Conservation (phyloP, 2,113 vertebrate genomes). For the Saccopteryx leptura region DNA sequence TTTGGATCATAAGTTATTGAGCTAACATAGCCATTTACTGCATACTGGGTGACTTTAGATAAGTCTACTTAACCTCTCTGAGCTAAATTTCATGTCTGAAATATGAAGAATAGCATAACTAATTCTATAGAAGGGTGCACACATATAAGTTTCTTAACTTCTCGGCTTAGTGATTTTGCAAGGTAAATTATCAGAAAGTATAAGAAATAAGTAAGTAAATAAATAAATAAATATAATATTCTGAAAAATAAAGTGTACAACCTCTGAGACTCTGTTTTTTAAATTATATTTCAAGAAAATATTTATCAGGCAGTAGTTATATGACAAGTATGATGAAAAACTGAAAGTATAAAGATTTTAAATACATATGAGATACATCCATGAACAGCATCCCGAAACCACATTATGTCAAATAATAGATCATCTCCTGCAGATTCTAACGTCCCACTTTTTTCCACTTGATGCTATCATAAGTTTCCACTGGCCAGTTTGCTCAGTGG, state of each 20-base stretch:
- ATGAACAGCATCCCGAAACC: neutral
- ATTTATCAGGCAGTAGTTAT: neutral
- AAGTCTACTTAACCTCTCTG: neutral
- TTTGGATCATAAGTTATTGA: neutral
- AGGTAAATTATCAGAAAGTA: neutral
- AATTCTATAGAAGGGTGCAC: neutral
- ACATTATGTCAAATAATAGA: neutral
- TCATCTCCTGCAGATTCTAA: neutral
- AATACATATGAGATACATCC: neutral
- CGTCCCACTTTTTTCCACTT: neutral
- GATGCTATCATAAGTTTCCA: neutral
- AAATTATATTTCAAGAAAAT: neutral
- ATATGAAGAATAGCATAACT: neutral
- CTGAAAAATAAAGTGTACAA: neutral
- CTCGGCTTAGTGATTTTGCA: neutral
- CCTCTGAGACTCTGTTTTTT: neutral
- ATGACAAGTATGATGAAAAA: neutral
- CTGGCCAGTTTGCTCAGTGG: too few relatives aligned
- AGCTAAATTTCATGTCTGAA: neutral
- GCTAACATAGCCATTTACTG: neutral
- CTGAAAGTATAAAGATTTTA: neutral
- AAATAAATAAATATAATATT: too few relatives aligned
- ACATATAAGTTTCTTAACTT: neutral
- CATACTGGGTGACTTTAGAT: neutral
- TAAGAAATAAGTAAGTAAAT: neutral